These are phyloP conservation scores for Esperia sulphurella DNA, from an alignment of 2,888 invertebrate genomes.

Conservation along the genomic window DNA sequence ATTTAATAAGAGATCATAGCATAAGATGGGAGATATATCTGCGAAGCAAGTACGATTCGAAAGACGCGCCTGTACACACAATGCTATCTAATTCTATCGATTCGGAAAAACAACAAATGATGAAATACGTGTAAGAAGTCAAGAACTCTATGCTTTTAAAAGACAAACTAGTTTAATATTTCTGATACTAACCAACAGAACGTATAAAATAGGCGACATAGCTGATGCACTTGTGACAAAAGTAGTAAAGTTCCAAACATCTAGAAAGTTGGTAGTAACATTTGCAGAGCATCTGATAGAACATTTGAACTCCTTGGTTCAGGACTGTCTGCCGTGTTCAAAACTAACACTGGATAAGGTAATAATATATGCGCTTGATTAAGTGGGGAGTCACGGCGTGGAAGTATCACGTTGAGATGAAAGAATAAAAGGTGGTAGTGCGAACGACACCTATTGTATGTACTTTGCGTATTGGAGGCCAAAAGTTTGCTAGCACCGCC, in stretches of 20 bases:
- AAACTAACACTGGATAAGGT: slow-evolving; percentile 64
- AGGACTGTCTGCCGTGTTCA: slow-evolving; percentile 80
- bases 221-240: slow-evolving; percentile 88
- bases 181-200: slow-evolving; percentile 81
- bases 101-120: slow-evolving; percentile 35
- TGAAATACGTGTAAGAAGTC: slow-evolving; percentile 29
- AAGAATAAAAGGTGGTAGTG: slow-evolving; percentile 79
- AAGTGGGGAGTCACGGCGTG: slow-evolving; percentile 55
- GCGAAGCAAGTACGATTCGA: slow-evolving; percentile 90
- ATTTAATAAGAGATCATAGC: slow-evolving; percentile 91
- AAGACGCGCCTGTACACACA: slow-evolving; percentile 85
- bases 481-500: slow-evolving; percentile 80
- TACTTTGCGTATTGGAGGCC: slow-evolving; percentile 68
- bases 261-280: slow-evolving; percentile 67
- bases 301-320: slow-evolving; percentile 80
- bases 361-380: slow-evolving; percentile 56
- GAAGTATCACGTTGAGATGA: slow-evolving; percentile 30
- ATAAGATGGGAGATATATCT: slow-evolving; percentile 85
- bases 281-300: slow-evolving; percentile 79
- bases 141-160: slow-evolving; percentile 35
- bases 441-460: slow-evolving; percentile 83
- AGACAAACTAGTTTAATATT: slow-evolving; percentile 85
- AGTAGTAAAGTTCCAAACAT: slow-evolving; percentile 57
- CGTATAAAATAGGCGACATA: slow-evolving; percentile 85
- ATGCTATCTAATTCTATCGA: slow-evolving; percentile 83